Evolutionary conservation across 2,113 vertebrate genomes (phyloP).

Genomic region (Malurus elegans): DNA sequence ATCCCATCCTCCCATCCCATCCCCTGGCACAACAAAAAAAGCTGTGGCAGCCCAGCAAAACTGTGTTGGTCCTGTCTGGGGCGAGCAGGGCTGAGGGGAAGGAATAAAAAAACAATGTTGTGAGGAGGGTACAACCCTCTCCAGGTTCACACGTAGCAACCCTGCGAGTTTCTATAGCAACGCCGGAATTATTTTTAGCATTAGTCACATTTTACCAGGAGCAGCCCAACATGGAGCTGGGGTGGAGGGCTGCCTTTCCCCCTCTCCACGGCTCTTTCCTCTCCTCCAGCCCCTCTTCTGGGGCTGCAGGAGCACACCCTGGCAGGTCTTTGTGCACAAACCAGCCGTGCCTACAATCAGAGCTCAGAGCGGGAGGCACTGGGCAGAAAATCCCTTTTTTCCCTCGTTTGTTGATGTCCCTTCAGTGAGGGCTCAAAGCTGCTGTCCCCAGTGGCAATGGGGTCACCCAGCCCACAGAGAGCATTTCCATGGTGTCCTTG

Average conservation of each 20-base stretch:
- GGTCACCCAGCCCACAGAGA: not conserved
- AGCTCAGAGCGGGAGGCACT: accelerated
- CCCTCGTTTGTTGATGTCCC: not conserved
- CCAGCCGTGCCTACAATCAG: not conserved
- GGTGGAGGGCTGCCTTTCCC: constrained; percentile 16
- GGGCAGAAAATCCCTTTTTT: not conserved
- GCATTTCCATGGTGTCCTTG: not conserved
- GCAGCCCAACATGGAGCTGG: constrained; percentile 58
- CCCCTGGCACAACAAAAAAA: not conserved
- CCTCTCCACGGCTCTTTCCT: not conserved
- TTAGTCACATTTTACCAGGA: constrained; percentile 71
- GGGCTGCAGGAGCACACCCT: not conserved
- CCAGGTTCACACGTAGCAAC: constrained; percentile 77
- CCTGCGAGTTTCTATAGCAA: constrained; percentile 79
- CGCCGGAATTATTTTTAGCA: constrained; percentile 78
- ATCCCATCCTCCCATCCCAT: not conserved
- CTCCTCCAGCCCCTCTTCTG: not conserved
- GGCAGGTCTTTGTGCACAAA: not conserved
- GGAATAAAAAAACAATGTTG: constrained; percentile 73
- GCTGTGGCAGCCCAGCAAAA: not conserved
- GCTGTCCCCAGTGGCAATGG: not conserved
- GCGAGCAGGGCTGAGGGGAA: constrained; percentile 1
- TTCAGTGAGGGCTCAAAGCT: not conserved
- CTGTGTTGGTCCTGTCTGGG: not conserved
- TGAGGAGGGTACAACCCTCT: constrained; percentile 64